Evolutionary conservation across 2,888 invertebrate species (phyloP).

Genomic region (Globia sparganii): DNA sequence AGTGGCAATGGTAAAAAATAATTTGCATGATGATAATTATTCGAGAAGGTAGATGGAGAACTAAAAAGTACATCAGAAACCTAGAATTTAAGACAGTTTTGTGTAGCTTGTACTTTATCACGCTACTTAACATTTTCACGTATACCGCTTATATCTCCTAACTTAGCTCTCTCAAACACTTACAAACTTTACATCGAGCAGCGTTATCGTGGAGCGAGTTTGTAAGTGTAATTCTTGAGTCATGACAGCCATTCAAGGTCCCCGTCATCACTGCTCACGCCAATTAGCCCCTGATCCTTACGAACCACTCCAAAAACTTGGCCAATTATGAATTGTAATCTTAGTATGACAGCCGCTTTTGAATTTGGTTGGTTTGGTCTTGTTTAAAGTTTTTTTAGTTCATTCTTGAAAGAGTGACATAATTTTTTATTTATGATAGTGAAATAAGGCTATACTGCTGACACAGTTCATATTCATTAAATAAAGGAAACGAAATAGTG

Average conservation of each 20-base stretch:
- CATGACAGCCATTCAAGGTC: slow-evolving; percentile 72
- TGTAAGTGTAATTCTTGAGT: slow-evolving; percentile 78
- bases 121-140: neutral
- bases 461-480: too few relatives aligned
- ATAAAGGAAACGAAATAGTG: neutral
- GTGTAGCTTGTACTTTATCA: too few relatives aligned
- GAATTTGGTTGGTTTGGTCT: slow-evolving; percentile 38
- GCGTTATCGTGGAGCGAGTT: slow-evolving; percentile 78
- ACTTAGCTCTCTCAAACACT: slow-evolving; percentile 45
- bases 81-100: too few relatives aligned
- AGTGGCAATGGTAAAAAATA: neutral
- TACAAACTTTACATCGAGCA: slow-evolving; percentile 72
- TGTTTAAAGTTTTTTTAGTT: slow-evolving; percentile 25
- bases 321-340: slow-evolving; percentile 71
- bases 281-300: slow-evolving; percentile 73
- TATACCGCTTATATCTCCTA: slow-evolving; percentile 34
- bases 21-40: neutral
- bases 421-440: neutral
- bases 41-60: neutral
- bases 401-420: too few relatives aligned
- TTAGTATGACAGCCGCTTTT: slow-evolving; percentile 37
- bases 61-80: neutral
- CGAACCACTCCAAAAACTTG: slow-evolving; percentile 74
- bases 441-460: neutral
- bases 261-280: slow-evolving; percentile 70